Conservation (phyloP, 2,888 invertebrate genomes). For the Ceraclea dissimilis region DNA sequence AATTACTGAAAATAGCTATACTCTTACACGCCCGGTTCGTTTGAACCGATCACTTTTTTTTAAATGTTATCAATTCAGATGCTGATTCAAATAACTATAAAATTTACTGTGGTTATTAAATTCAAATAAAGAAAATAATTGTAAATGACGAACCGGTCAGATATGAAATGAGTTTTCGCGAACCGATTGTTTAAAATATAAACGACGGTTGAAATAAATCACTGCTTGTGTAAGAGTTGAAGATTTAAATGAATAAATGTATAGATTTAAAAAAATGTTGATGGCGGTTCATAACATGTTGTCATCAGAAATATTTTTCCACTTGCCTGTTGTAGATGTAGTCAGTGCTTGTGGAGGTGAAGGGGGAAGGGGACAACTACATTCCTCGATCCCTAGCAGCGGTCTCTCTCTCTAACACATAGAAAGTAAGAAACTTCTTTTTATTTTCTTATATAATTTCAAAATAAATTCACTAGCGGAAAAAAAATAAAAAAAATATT, state of each 20-base stretch:
- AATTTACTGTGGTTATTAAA: too few species aligned
- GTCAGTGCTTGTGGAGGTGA: constrained; percentile 84
- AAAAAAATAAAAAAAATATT: neutral
- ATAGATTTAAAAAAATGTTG: too few species aligned
- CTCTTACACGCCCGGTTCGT: too few species aligned
- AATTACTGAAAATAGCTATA: too few species aligned
- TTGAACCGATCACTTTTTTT: too few species aligned
- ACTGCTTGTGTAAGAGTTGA: neutral
- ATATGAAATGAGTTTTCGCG: too few species aligned
- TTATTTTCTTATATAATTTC: constrained; percentile 20
- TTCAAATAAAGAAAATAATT: too few species aligned
- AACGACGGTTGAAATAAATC: neutral
- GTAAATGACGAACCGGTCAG: neutral
- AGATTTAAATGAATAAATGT: too few species aligned
- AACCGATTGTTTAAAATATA: neutral
- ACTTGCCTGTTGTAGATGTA: constrained; percentile 68
- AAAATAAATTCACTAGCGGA: neutral
- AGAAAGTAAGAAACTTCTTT: constrained; percentile 38
- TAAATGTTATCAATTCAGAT: too few species aligned
- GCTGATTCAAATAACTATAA: too few species aligned
- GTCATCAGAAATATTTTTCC: constrained; percentile 32
- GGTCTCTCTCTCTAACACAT: constrained; percentile 49
- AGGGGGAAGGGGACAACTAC: constrained; percentile 49
- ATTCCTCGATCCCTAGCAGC: constrained; percentile 42
- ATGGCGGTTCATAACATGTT: neutral